phyloP scores from a whole-genome alignment of 2,888 invertebrate genomes.

The Microctonus brassicae region DNA sequence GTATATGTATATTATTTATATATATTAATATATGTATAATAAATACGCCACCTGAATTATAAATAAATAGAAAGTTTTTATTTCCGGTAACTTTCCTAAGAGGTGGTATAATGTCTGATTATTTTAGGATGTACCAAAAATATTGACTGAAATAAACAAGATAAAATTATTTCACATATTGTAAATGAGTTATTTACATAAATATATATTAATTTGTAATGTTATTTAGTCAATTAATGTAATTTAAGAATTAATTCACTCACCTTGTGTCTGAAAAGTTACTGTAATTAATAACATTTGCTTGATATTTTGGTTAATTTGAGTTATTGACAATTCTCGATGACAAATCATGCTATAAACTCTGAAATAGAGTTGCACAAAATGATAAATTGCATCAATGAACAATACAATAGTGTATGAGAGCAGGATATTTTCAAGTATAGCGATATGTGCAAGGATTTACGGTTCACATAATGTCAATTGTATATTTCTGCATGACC shows the following conservation, averaged over 20 bases:
- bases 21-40: background rate
- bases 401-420: conserved; percentile 8
- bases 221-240: no score
- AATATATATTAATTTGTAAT: no score
- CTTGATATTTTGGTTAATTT: background rate
- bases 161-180: no score
- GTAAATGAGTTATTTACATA: no score
- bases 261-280: background rate
- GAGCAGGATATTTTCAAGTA: conserved; percentile 2
- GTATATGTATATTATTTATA: conserved; percentile 12
- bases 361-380: background rate
- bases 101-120: background rate
- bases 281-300: no score
- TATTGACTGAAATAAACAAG: no score
- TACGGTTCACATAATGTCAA: conserved; percentile 23
- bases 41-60: no score
- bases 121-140: no score
- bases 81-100: conserved; percentile 33
- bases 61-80: conserved; percentile 21
- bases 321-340: background rate
- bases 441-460: conserved; percentile 27
- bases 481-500: background rate
- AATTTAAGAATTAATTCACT: no score
- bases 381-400: background rate
- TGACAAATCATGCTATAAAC: background rate